A percentile compares a stretch with the other conserved stretches of the same genome.
Evolutionary conservation across 1,140 invertebrate species (phyloP).

Genomic region (Dendrolimus punctatus): DNA sequence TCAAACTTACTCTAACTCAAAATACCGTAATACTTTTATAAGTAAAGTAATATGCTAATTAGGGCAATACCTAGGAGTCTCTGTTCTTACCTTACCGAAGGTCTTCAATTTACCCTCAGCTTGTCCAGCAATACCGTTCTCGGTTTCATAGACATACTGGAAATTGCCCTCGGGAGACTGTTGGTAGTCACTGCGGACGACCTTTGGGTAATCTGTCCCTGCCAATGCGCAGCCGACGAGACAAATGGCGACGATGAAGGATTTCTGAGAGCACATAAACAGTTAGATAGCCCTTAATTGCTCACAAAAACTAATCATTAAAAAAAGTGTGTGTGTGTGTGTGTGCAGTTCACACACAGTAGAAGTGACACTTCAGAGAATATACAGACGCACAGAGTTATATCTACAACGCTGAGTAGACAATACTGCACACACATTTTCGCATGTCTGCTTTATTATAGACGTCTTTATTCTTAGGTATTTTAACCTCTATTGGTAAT

Average conservation of each 20-base stretch:
- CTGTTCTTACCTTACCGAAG: slow-evolving; percentile 20
- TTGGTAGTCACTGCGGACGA: slow-evolving; percentile 52
- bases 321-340: background rate
- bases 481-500: no score
- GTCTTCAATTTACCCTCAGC: slow-evolving; percentile 69
- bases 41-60: no score
- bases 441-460: no score
- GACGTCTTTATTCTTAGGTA: no score
- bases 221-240: slow-evolving; percentile 24
- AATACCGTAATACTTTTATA: no score
- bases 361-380: no score
- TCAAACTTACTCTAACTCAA: no score
- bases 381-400: no score
- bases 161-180: slow-evolving; percentile 70
- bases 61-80: no score
- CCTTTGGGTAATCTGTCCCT: slow-evolving; percentile 26
- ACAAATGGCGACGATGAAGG: slow-evolving; percentile 17
- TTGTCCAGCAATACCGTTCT: slow-evolving; percentile 72
- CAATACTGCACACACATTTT: no score
- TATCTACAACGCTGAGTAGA: no score
- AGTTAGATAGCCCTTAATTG: background rate
- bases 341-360: no score
- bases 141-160: slow-evolving; percentile 73
- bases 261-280: slow-evolving; percentile 17
- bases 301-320: background rate